Percentiles rank a stretch among this genome's conserved stretches.
Evolutionary conservation across 1,140 invertebrate species (phyloP).

Genomic region (Cydia fagiglandana): DNA sequence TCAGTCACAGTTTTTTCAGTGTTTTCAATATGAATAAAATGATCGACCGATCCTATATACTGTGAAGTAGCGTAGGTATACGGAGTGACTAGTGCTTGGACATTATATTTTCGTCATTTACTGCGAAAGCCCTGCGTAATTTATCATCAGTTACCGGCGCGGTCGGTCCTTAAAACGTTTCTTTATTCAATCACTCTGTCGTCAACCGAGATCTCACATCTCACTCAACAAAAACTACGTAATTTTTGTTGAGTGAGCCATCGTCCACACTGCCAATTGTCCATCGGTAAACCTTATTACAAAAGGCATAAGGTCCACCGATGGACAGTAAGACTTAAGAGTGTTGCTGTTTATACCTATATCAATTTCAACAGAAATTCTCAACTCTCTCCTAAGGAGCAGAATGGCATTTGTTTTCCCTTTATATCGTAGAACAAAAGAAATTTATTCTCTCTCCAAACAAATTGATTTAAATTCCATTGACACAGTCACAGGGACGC

Average conservation of each 20-base stretch:
- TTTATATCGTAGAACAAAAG: conserved; percentile 8
- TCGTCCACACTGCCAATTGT: no score
- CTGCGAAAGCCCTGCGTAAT: not conserved
- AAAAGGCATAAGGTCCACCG: no score
- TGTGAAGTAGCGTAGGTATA: not conserved
- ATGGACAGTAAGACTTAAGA: no score
- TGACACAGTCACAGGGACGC: not conserved
- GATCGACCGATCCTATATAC: no score
- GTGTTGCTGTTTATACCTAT: not conserved
- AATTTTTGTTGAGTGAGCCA: no score
- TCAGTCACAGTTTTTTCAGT: no score
- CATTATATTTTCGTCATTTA: not conserved
- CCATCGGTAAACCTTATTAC: no score
- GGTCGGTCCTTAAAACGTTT: not conserved
- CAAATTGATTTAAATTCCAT: conserved; percentile 7
- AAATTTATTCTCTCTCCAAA: conserved; percentile 1
- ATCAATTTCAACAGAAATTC: not conserved
- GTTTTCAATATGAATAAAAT: no score
- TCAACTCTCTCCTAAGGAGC: not conserved
- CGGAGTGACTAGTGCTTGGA: not conserved
- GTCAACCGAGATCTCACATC: not conserved
- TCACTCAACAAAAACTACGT: not conserved
- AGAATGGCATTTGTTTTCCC: conserved; percentile 9
- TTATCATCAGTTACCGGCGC: not conserved
- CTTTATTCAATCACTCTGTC: conserved; percentile 8